Conservation (phyloP, 53 echinoderm and acorn worm genomes). For the Crossaster papposus region DNA sequence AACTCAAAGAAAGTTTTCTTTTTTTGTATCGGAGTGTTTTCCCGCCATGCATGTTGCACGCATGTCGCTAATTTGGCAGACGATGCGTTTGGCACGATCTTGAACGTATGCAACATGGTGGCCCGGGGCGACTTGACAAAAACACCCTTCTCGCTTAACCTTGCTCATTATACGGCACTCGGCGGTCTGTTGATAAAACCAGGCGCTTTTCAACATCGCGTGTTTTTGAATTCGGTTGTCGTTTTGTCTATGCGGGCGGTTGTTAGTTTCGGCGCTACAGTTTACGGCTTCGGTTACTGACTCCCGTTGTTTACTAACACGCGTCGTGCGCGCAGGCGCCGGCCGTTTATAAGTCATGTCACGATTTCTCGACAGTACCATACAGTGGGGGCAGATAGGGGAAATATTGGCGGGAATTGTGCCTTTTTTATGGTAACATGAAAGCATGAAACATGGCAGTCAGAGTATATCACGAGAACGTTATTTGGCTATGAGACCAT, state of each 20-base stretch:
- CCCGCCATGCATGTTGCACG: slow-evolving; percentile 23
- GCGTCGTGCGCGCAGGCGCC: neutral
- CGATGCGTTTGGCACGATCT: slow-evolving; percentile 39
- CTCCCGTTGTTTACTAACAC: neutral
- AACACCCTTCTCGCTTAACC: neutral
- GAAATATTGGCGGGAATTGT: neutral
- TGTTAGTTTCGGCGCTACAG: slow-evolving; percentile 33
- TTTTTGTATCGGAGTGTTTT: neutral
- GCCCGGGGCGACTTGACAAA: slow-evolving; percentile 21
- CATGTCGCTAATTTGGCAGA: slow-evolving; percentile 15
- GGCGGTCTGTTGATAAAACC: neutral
- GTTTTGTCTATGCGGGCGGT: neutral
- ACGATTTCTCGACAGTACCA: neutral
- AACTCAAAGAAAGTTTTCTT: neutral
- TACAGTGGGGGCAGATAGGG: neutral
- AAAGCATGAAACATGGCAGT: no score
- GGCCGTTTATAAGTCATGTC: neutral
- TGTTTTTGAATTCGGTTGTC: slow-evolving; percentile 1
- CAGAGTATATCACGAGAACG: no score
- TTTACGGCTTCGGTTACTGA: slow-evolving; percentile 35
- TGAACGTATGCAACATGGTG: slow-evolving; percentile 29
- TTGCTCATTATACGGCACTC: neutral
- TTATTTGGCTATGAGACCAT: no score
- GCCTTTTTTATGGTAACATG: no score
- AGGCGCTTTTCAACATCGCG: neutral